Conservation (phyloP, 2,113 vertebrate species). For the Nesoenas mayeri region DNA sequence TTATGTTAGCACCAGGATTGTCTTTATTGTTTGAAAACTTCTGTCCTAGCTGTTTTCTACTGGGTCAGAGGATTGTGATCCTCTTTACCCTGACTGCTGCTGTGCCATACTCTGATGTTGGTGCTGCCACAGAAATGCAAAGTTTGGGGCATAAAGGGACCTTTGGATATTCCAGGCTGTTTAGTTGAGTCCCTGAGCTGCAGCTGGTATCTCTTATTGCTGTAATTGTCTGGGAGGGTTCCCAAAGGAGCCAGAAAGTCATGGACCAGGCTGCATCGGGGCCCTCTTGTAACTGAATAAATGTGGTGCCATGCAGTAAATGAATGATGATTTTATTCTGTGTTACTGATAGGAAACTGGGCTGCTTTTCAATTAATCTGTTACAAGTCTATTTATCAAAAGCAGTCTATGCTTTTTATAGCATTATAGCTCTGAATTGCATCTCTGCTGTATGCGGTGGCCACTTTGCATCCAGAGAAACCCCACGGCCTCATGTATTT, state of each 20-base stretch:
- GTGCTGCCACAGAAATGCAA: not conserved
- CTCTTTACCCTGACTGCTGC: not conserved
- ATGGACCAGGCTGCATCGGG: not conserved
- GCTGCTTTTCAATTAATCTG: not conserved
- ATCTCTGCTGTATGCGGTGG: not conserved
- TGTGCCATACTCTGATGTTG: not conserved
- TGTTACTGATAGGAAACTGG: not conserved
- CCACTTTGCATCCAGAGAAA: not conserved
- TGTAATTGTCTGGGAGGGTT: not conserved
- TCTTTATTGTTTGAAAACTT: not conserved
- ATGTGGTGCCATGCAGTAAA: not conserved
- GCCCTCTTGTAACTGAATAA: not conserved
- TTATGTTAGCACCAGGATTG: not conserved
- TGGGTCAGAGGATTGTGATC: not conserved
- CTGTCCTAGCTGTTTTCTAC: not conserved
- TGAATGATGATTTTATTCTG: not conserved
- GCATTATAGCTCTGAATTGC: not conserved
- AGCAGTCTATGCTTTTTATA: not conserved
- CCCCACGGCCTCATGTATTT: not conserved
- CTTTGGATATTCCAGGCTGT: not conserved
- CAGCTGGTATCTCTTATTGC: not conserved
- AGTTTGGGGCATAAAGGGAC: not conserved
- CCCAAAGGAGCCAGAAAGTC: not conserved
- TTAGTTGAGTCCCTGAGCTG: not conserved
- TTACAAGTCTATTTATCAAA: not conserved